phyloP scores from a whole-genome alignment of 2,113 vertebrate genomes.

The Hipposideros armiger region DNA sequence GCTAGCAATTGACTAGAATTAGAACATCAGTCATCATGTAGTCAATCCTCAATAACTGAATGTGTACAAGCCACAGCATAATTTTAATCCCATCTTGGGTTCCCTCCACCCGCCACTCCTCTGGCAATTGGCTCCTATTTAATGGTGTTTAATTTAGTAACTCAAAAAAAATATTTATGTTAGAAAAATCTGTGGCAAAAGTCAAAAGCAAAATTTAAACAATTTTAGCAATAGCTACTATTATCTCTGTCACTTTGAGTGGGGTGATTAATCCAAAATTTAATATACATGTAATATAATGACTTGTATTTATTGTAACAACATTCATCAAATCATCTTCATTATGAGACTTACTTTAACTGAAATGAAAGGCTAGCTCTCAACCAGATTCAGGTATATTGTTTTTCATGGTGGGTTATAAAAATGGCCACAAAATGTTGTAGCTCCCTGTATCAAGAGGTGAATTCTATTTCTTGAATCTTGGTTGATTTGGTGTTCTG shows the following conservation, averaged over 20 bases:
- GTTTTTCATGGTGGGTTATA: background rate
- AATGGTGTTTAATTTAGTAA: background rate
- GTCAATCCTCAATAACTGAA: background rate
- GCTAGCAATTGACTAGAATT: background rate
- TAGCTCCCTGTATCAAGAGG: background rate
- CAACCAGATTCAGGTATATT: background rate
- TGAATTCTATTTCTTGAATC: background rate
- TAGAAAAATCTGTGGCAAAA: background rate
- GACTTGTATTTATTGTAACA: background rate
- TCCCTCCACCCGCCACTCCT: background rate
- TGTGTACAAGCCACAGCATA: background rate
- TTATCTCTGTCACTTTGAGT: background rate
- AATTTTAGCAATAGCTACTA: background rate
- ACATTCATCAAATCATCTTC: background rate
- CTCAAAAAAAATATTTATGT: background rate
- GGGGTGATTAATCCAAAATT: conserved; percentile 13
- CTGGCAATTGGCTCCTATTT: background rate
- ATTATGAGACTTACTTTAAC: background rate
- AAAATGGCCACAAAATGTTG: background rate
- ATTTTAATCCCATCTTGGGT: background rate
- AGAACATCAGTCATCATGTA: background rate
- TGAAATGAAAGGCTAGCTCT: background rate
- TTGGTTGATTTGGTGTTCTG: background rate
- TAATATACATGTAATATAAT: background rate
- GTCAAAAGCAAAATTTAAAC: background rate